phyloP scores from a whole-genome alignment of 2,888 invertebrate genomes.

The Cephus pulcher region DNA sequence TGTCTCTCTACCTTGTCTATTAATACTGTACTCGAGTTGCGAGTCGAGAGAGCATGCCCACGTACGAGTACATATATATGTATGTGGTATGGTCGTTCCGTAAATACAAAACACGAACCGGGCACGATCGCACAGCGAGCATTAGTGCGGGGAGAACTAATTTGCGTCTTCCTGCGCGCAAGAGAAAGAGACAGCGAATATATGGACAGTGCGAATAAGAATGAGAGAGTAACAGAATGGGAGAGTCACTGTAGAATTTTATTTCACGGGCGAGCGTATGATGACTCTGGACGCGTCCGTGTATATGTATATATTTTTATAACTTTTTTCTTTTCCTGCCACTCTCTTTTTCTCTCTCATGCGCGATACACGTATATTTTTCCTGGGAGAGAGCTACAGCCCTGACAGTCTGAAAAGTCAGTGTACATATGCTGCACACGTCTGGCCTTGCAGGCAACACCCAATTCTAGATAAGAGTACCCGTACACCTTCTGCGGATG shows the following conservation, averaged over 20 bases:
- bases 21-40: constrained; percentile 20
- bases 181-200: constrained; percentile 1
- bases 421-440: background rate
- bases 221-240: background rate
- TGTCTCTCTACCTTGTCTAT: constrained; percentile 20
- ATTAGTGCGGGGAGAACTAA: background rate
- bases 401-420: background rate
- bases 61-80: constrained; percentile 8
- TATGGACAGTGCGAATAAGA: background rate
- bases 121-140: background rate
- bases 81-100: background rate
- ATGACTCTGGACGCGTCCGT: background rate
- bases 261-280: background rate
- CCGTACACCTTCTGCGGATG: background rate
- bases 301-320: background rate
- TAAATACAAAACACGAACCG: too few relatives aligned
- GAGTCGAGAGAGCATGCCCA: constrained; percentile 7
- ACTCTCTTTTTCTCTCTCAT: background rate
- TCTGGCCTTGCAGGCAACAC: background rate
- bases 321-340: background rate
- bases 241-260: background rate
- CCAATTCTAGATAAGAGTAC: background rate
- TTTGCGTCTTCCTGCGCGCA: constrained; percentile 1
- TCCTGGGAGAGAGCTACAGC: background rate
- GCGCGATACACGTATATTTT: background rate